A percentile compares a stretch with the other conserved stretches of the same genome.
Conservation (phyloP, 2,888 invertebrate genomes). For the Metacarcinus magister region DNA sequence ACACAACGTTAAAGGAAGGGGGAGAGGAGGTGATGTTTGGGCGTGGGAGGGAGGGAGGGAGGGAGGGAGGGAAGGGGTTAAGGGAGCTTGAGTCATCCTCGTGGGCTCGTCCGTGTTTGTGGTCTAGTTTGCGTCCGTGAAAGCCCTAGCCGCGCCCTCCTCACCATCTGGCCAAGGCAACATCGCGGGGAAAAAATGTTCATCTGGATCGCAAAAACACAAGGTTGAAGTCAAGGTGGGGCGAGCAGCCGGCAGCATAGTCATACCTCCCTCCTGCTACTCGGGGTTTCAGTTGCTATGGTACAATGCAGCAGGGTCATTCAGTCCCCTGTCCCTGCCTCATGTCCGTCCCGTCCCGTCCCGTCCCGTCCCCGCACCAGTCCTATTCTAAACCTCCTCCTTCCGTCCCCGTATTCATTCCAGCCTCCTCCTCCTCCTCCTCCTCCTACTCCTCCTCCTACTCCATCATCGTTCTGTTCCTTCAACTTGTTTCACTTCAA, state of each 20-base stretch:
- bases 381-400: too few relatives aligned
- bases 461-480: too few relatives aligned
- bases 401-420: neutral
- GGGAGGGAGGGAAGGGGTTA: neutral
- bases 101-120: neutral
- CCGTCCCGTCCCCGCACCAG: neutral
- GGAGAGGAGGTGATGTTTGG: neutral
- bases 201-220: neutral
- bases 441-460: neutral
- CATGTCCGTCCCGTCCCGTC: neutral
- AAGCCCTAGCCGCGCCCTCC: neutral
- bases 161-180: slow-evolving; percentile 1
- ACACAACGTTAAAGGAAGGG: neutral
- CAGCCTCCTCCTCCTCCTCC: neutral
- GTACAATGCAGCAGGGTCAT: neutral
- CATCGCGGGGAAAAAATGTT: neutral
- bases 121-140: neutral
- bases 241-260: neutral
- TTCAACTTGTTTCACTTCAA: neutral
- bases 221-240: slow-evolving; percentile 32
- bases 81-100: neutral
- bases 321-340: neutral
- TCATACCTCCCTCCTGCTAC: neutral
- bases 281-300: neutral
- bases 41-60: neutral